Base-by-base conservation (phyloP, 2,113 vertebrate genomes). In the Nematolebias whitei region DNA sequence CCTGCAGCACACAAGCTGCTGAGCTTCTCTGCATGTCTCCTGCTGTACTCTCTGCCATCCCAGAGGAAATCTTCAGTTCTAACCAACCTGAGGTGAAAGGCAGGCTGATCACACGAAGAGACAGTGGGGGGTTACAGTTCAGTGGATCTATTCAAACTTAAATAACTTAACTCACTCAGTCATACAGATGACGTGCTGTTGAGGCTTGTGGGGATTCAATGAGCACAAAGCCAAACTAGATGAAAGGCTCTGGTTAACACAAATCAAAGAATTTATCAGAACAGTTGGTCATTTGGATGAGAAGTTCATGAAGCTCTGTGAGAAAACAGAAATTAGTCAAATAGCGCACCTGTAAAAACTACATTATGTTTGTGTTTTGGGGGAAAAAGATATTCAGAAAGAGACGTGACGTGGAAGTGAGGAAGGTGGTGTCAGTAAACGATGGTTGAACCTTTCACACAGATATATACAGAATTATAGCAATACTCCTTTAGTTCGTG, bases 31-130 rank as follows among this genome's bases (percentile, higher is more conserved):
- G 61, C 48, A 61, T 75, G 76, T 85, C 68, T 78, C 68, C 81
- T 59, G 51, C 70, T 71, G 39, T 61, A 78, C 79, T 74, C 74
- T 79, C 82, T 68, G 55, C 79, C n/a, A 74, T 92, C 90, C 85
- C 89, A 11, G 83, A 87, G 87, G 91, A 91, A 85, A 86, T 87
- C 70, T 74, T 40, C 13, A 22, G 62, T 66, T 78, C 75, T 74
- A 43, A 62, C 60, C 71, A 45, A 62, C 65, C 73, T 32, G 43
- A 71, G 50, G 63, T 68, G 76, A 63, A 49, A 78, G 61, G 58
- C 83, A 85, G 74, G 83, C 81, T 83, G 80, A 76, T 81, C 72
- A 39, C 1, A 56, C 69, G 61, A 22, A 5, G 58, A 19, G 29
- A 23, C 14, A 62, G 35, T n/a, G 19, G 16, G n/a, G 20, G 44